Percentiles rank a stretch among this genome's conserved stretches.
Conservation (phyloP, 2,797 vertebrate species). For the Gadopsis bispinosus region DNA sequence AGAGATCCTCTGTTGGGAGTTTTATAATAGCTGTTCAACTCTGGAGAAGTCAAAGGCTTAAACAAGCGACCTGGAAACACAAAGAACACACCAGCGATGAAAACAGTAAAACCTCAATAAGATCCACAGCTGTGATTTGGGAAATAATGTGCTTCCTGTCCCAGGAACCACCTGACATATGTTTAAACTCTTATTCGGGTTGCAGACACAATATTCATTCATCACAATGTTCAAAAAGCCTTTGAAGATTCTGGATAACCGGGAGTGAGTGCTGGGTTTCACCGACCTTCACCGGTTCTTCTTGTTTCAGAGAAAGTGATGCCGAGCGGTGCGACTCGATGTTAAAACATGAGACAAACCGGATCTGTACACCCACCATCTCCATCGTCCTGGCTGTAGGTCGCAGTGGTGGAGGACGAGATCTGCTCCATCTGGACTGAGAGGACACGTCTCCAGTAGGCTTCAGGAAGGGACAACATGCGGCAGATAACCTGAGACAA, state of each 20-base stretch:
- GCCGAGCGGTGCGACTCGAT: no score
- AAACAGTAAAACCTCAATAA: no score
- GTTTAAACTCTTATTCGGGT: no score
- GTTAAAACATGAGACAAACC: no score
- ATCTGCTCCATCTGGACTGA: not conserved
- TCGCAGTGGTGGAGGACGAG: slow-evolving; percentile 2
- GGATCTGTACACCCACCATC: slow-evolving; percentile 20
- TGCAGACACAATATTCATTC: no score
- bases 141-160: no score
- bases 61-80: slow-evolving; percentile 57
- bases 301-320: not conserved
- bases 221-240: no score
- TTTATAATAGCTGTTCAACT: slow-evolving; percentile 62
- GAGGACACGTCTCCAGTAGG: slow-evolving; percentile 67
- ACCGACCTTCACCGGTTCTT: no score
- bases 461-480: slow-evolving; percentile 66
- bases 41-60: slow-evolving; percentile 66
- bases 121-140: no score
- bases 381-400: not conserved
- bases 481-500: slow-evolving; percentile 77
- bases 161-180: no score
- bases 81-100: not conserved
- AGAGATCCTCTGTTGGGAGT: slow-evolving; percentile 69
- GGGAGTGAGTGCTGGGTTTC: no score
- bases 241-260: not conserved